Conservation (phyloP, 2,888 invertebrate species). For the Synanthedon tipuliformis region DNA sequence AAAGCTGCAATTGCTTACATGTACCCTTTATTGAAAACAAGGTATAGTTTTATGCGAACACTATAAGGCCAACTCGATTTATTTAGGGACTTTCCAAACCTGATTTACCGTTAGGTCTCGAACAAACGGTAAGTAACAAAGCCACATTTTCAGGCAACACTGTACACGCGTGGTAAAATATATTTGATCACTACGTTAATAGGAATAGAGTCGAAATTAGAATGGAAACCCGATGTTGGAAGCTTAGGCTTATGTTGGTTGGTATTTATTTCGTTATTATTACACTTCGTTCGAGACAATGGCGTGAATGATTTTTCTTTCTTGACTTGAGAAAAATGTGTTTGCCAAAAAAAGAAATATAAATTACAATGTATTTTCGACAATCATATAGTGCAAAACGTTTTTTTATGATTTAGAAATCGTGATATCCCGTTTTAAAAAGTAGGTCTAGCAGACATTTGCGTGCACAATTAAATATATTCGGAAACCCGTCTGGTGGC, state of each 20-base stretch:
- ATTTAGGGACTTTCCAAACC: conserved; percentile 26
- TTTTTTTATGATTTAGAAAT: no score
- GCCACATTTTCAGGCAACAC: conserved; percentile 23
- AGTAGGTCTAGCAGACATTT: no score
- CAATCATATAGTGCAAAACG: no score
- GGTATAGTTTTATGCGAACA: background rate
- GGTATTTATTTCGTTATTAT: conserved; percentile 5
- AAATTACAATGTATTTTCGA: background rate
- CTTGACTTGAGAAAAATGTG: conserved; percentile 7
- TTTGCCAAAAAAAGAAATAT: conserved; percentile 9
- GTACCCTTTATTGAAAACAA: background rate
- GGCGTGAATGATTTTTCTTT: conserved; percentile 15
- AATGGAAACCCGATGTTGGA: background rate
- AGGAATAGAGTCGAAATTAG: conserved; percentile 7
- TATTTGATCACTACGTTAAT: conserved; percentile 6
- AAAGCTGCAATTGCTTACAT: no score
- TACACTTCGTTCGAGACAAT: conserved; percentile 21
- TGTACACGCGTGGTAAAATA: background rate
- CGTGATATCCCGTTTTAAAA: no score
- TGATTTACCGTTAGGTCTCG: conserved; percentile 46
- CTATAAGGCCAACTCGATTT: background rate
- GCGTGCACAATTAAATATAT: no score
- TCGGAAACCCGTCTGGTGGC: no score
- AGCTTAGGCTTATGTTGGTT: conserved; percentile 5
- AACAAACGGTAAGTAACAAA: conserved; percentile 35